A percentile compares a stretch with the other conserved stretches of the same genome.
Evolutionary conservation across 2,113 vertebrate species (phyloP).

Genomic region (Ceuthmochares aereus): DNA sequence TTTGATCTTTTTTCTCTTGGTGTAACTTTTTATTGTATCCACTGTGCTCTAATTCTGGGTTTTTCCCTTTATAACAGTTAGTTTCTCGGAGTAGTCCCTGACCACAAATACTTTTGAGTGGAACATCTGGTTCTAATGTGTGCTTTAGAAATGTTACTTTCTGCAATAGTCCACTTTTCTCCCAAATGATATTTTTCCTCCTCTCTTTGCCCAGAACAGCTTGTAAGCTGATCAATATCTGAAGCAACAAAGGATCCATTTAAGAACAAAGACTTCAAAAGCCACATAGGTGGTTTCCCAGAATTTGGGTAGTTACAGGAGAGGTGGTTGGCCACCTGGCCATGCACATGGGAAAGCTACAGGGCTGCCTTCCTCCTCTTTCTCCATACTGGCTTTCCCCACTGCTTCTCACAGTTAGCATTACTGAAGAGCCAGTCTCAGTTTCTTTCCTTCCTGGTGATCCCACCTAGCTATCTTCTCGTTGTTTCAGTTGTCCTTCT

Average conservation of each 20-base stretch:
- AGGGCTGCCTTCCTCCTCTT: neutral
- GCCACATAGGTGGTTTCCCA: conserved; percentile 56
- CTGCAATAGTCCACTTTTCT: conserved; percentile 54
- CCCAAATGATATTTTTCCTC: conserved; percentile 54
- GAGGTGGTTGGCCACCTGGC: neutral
- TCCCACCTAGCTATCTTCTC: neutral
- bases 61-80: conserved; percentile 19
- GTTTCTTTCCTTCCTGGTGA: neutral
- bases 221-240: conserved; percentile 61
- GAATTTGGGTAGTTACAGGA: neutral
- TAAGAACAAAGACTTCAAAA: conserved; percentile 68
- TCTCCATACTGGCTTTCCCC: neutral
- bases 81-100: neutral
- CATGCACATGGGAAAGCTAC: neutral
- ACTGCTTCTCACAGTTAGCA: neutral
- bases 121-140: conserved; percentile 78
- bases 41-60: neutral
- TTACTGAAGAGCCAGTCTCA: neutral
- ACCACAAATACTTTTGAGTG: conserved; percentile 63
- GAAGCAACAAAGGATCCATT: conserved; percentile 48
- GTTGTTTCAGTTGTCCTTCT: neutral
- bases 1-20: neutral
- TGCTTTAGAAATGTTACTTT: conserved; percentile 54
- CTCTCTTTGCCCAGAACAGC: conserved; percentile 60
- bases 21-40: conserved; percentile 14